Base-by-base conservation (phyloP, 2,888 invertebrate species). In the Platycnemis pennipes region DNA sequence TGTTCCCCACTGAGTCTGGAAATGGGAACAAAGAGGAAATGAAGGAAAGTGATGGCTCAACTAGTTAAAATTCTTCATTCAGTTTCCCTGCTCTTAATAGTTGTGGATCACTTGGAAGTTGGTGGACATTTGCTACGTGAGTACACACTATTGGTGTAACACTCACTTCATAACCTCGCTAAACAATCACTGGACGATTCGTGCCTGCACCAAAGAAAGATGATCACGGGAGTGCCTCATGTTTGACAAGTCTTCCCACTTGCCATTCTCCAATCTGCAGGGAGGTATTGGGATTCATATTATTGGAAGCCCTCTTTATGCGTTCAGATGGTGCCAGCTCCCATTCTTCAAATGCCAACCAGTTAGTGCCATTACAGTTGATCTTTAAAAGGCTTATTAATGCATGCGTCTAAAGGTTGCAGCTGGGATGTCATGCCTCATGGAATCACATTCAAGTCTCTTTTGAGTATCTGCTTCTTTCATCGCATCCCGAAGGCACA, bases 1-100 rank as follows among this genome's bases (percentile, higher is more conserved):
- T 96, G 94, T 94, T 26, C 26, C 45, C 63, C n/a, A 19, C 49
- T 19, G 37, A 53, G 31, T 5, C 53, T 11, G 88, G 26, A 31
- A 42, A 89, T 53, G 37, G 69, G 37, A 19, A 94, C 46, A 95
- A 94, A 95, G 22, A 22, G 13, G 49, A 49, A 2, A 49, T 0
- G 2, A 19, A 49, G 2, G 37, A 16, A 37, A 49, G 19, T 22
- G 1, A 37, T 89, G 37, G 37, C 31, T 37, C 11, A 11, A 26
- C 16, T 5, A 77, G 37, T 77, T 77, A 16, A 31, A 31, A 31
- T 77, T 37, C n/a, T n/a, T n/a, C n/a, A n/a, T n/a, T n/a, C n/a
- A n/a, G n/a, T n/a, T n/a, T n/a, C 3, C 77, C 37, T 1, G 77
- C 26, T 16, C 31, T 11, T 77, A 7, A 13, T 0, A 0, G 2